Base-by-base conservation (phyloP, 2,797 vertebrate genomes). In the Rhadinocentrus ornatus region DNA sequence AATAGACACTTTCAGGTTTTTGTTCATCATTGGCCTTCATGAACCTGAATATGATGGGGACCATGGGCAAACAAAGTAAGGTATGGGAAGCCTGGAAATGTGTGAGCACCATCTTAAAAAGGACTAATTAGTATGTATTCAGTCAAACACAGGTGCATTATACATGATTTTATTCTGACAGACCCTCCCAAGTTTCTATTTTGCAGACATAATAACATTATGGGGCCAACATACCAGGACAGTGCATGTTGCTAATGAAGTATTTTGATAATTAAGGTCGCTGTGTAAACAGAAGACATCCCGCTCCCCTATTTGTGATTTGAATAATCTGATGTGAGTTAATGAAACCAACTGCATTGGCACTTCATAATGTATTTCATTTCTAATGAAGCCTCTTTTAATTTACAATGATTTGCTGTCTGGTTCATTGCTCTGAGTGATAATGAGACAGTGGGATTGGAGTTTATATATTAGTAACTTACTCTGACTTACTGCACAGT, bases 271-370 rank as follows among this genome's bases (percentile, higher is more conserved):
- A 95, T 95, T 93, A 94, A 93, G 93, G 88, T 88, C 93, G 94
- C 85, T 87, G 89, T 93, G 91, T 91, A 91, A 91, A 93, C 90
- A 93, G 75, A 85, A 91, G 73, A 65, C 90, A 88, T 93, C 78
- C 41, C 71, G 92, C 92, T 92, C 87, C 88, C 66, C 6, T 92
- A 92, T 91, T 93, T 94, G 93, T 91, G 86, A 92, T 92, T 91
- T 94, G 91, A 96, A 95, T 95, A 94, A 96, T 95, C 94, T 91
- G 93, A 83, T 71, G 61, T 91, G 90, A 76, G 92, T 94, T 94
- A 93, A 86, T 75, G 85, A 93, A 92, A 92, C 91, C 91, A 90
- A 90, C 81, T 88, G 88, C 65, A 86, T 62, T 88, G 93, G 92
- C 86, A 91, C 87, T 60, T 92, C 74, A 90, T 37, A 66, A 44